These are phyloP conservation scores for Nomia melanderi DNA, from an alignment of 1,140 invertebrate genomes.

Conservation along the genomic window DNA sequence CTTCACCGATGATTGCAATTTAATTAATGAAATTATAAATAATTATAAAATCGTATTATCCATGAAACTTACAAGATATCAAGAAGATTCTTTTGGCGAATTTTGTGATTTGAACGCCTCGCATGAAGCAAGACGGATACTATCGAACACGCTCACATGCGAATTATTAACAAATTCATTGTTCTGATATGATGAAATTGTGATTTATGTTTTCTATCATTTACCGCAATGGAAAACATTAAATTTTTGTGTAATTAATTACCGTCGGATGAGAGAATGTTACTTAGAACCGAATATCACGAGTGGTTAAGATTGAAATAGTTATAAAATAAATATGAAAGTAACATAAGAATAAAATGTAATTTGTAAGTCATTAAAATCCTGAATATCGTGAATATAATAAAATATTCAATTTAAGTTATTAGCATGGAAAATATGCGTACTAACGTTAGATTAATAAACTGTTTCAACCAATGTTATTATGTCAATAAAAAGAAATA, in stretches of 20 bases:
- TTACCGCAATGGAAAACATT: not conserved
- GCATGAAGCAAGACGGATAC: not conserved
- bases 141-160: not conserved
- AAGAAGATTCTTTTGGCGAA: not conserved
- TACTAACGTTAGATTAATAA: not conserved
- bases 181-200: not conserved
- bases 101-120: constrained; percentile 41
- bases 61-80: not conserved
- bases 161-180: too few relatives aligned
- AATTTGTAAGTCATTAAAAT: not conserved
- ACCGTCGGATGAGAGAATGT: not conserved
- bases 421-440: not conserved
- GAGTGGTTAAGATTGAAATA: too few relatives aligned
- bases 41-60: not conserved
- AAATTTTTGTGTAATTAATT: not conserved
- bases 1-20: too few relatives aligned
- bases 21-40: not conserved
- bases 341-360: not conserved
- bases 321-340: not conserved
- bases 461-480: not conserved
- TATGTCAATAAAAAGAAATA: not conserved
- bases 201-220: not conserved
- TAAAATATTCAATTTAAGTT: not conserved
- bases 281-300: too few relatives aligned
- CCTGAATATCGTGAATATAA: not conserved